Conservation (phyloP, 23 tunicate species). For the Ciona savignyi region DNA sequence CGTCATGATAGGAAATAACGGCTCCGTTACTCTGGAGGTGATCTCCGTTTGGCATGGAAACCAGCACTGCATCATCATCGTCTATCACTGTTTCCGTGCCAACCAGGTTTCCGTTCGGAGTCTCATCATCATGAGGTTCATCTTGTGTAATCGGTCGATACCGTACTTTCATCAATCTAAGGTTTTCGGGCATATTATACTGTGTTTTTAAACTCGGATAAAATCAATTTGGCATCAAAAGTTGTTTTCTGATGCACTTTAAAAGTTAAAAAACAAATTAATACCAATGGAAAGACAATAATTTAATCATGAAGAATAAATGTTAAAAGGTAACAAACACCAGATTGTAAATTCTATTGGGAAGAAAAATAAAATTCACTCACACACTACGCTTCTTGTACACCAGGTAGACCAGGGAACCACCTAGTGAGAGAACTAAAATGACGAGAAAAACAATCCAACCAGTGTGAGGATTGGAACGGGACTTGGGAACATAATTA, state of each 20-base stretch:
- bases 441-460: slow-evolving; percentile 39
- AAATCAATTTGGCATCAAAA: too few relatives aligned
- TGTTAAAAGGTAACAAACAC: too few relatives aligned
- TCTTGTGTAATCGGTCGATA: slow-evolving; percentile 32
- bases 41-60: slow-evolving; percentile 8
- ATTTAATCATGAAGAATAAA: too few relatives aligned
- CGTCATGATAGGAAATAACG: slow-evolving; percentile 72
- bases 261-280: too few relatives aligned
- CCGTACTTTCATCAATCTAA: slow-evolving; percentile 34
- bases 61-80: slow-evolving; percentile 26
- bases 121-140: slow-evolving; percentile 8
- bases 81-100: slow-evolving; percentile 19
- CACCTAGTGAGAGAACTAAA: slow-evolving; percentile 21
- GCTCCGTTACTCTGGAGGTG: slow-evolving; percentile 11
- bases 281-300: too few relatives aligned
- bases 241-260: too few relatives aligned
- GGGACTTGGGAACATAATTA: background rate
- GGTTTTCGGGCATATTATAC: too few relatives aligned
- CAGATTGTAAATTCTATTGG: too few relatives aligned
- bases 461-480: slow-evolving; percentile 17
- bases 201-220: too few relatives aligned
- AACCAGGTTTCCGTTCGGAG: slow-evolving; percentile 4
- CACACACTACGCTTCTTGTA: slow-evolving; percentile 33
- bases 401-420: slow-evolving; percentile 18
- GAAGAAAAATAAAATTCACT: too few relatives aligned